phyloP scores from a whole-genome alignment of 1,140 invertebrate genomes.

The Samia ricini region DNA sequence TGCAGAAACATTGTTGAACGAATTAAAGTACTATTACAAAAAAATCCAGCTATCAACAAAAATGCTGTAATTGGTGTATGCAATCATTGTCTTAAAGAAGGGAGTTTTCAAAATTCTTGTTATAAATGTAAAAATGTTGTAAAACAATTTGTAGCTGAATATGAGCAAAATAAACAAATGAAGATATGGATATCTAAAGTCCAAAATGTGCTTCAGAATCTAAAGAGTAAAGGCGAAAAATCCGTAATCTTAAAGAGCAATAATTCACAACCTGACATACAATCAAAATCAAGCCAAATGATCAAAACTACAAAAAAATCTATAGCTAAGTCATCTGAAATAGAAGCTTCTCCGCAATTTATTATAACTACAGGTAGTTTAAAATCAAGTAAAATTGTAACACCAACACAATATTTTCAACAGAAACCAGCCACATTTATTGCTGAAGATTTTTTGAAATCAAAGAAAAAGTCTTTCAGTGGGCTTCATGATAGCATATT shows the following conservation, averaged over 20 bases:
- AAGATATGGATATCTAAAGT: slow-evolving; percentile 29
- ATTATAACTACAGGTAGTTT: background rate
- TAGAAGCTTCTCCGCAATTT: background rate
- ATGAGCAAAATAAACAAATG: slow-evolving; percentile 13
- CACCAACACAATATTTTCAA: background rate
- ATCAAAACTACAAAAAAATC: background rate
- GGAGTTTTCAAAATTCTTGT: slow-evolving; percentile 16
- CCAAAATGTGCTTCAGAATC: slow-evolving; percentile 17
- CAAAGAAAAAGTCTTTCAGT: no score
- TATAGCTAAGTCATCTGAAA: background rate
- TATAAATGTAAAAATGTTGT: slow-evolving; percentile 17
- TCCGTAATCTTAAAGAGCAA: background rate
- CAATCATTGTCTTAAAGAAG: slow-evolving; percentile 29
- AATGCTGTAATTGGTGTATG: slow-evolving; percentile 26
- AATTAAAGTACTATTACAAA: slow-evolving; percentile 16
- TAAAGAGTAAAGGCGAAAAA: background rate
- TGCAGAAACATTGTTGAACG: slow-evolving; percentile 35
- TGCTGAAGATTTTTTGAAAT: no score
- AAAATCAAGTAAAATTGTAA: background rate
- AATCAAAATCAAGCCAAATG: background rate
- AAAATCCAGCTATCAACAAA: slow-evolving; percentile 12
- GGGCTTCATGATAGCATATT: no score
- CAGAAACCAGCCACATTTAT: no score
- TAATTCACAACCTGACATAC: background rate
- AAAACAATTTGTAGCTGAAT: slow-evolving; percentile 14